phyloP scores from a whole-genome alignment of 2,888 invertebrate genomes.

The Hydrotaea cyrtoneurina region DNA sequence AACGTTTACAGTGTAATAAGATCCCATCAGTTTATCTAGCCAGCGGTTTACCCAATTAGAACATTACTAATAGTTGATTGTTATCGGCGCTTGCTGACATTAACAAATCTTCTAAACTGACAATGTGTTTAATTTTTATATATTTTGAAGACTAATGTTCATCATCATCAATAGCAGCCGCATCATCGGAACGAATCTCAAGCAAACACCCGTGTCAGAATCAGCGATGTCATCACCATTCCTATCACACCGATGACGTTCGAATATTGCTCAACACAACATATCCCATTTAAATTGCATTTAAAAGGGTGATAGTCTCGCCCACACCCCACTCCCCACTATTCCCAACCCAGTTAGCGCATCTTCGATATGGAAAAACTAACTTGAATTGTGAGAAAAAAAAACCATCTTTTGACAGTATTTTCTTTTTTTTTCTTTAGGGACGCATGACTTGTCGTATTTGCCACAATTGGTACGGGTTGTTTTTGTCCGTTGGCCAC shows the following conservation, averaged over 20 bases:
- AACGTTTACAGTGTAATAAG: too few relatives aligned
- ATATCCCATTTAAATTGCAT: slow-evolving; percentile 57
- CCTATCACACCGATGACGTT: slow-evolving; percentile 29
- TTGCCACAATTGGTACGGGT: slow-evolving; percentile 4
- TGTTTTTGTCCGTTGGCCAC: slow-evolving; percentile 13
- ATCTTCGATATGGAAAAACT: background rate
- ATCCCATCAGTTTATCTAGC: too few relatives aligned
- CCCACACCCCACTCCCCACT: background rate
- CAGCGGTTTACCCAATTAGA: too few relatives aligned
- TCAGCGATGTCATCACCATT: slow-evolving; percentile 26
- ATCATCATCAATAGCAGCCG: background rate
- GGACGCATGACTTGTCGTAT: background rate
- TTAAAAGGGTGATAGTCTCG: background rate
- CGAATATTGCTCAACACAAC: slow-evolving; percentile 9
- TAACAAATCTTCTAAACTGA: slow-evolving; percentile 1
- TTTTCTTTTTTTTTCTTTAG: too few relatives aligned
- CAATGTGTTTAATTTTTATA: too few relatives aligned
- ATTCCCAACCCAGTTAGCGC: background rate
- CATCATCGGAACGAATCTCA: background rate
- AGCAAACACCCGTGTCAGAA: slow-evolving; percentile 23
- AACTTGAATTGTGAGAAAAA: background rate
- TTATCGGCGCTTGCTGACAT: background rate
- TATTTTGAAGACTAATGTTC: too few relatives aligned
- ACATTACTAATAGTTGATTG: background rate
- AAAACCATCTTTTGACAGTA: background rate